phyloP scores from a whole-genome alignment of 2,797 vertebrate species.

The Sebastes steindachneri region DNA sequence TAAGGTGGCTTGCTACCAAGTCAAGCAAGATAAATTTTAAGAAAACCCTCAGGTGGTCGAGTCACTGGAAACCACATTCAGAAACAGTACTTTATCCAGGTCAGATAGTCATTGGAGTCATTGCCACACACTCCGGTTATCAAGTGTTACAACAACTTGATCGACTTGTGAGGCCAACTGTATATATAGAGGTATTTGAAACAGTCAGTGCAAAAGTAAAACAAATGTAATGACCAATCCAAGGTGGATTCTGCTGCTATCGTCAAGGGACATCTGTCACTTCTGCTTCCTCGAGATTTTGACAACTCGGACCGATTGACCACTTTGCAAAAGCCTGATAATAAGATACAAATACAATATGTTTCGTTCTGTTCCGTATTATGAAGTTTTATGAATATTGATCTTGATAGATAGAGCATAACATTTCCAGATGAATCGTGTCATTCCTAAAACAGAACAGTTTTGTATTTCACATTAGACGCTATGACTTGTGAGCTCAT shows the following conservation, averaged over 20 bases:
- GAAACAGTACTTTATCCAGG: slow-evolving; percentile 4
- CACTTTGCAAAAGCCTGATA: neutral
- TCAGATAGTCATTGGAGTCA: neutral
- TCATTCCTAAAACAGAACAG: neutral
- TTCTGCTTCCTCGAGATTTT: neutral
- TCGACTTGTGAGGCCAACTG: neutral
- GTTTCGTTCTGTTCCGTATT: neutral
- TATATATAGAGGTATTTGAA: neutral
- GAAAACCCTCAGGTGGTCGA: slow-evolving; percentile 18
- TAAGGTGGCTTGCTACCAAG: slow-evolving; percentile 10
- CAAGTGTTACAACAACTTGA: neutral
- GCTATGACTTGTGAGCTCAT: neutral
- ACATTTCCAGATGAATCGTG: slow-evolving; percentile 35
- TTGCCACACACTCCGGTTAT: neutral
- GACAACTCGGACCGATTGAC: neutral
- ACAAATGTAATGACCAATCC: neutral
- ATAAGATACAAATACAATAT: neutral
- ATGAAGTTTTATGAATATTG: slow-evolving; percentile 1
- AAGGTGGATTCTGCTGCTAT: neutral
- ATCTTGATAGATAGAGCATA: slow-evolving; percentile 1
- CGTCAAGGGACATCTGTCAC: neutral
- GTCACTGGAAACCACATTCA: slow-evolving; percentile 40
- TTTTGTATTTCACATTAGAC: slow-evolving; percentile 19
- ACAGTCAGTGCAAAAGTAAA: neutral
- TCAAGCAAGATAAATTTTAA: slow-evolving; percentile 27